phyloP scores from a whole-genome alignment of 2,888 invertebrate genomes.

The Xanthorhoe spadicearia region DNA sequence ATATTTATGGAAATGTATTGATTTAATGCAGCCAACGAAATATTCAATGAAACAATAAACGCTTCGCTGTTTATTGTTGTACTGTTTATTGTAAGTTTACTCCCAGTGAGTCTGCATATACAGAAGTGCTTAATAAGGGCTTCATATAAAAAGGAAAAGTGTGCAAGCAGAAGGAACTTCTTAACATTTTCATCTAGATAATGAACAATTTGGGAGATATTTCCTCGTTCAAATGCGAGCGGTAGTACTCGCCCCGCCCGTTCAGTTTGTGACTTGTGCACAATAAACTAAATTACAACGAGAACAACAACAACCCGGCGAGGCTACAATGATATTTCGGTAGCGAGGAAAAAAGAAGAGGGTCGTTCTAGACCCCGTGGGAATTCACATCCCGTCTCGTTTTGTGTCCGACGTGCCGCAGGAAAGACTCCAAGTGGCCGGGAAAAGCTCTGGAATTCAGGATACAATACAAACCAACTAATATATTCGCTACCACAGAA shows the following conservation, averaged over 20 bases:
- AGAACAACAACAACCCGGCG: slow-evolving; percentile 64
- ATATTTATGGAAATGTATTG: not conserved
- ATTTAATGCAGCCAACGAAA: not conserved
- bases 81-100: no score
- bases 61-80: no score
- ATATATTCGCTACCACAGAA: slow-evolving; percentile 40
- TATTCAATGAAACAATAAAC: not conserved
- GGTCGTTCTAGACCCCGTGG: slow-evolving; percentile 75
- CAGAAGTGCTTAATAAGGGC: slow-evolving; percentile 12
- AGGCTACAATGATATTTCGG: slow-evolving; percentile 76
- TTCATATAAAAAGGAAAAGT: slow-evolving; percentile 32
- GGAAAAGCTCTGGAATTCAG: slow-evolving; percentile 64
- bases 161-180: slow-evolving; percentile 33
- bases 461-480: slow-evolving; percentile 45
- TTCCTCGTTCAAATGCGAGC: slow-evolving; percentile 59
- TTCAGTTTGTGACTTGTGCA: slow-evolving; percentile 67
- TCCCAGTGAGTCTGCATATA: slow-evolving; percentile 4
- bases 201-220: slow-evolving; percentile 59
- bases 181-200: slow-evolving; percentile 45
- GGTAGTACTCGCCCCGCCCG: slow-evolving; percentile 53
- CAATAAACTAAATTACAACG: slow-evolving; percentile 76
- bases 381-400: slow-evolving; percentile 69
- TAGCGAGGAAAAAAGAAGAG: slow-evolving; percentile 75
- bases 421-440: slow-evolving; percentile 51
- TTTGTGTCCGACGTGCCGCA: slow-evolving; percentile 66